Evolutionary conservation across 2,888 invertebrate species (phyloP), one percentile per base, ranked within the genome.

Genomic region (Trissolcus brochymenae): DNA sequence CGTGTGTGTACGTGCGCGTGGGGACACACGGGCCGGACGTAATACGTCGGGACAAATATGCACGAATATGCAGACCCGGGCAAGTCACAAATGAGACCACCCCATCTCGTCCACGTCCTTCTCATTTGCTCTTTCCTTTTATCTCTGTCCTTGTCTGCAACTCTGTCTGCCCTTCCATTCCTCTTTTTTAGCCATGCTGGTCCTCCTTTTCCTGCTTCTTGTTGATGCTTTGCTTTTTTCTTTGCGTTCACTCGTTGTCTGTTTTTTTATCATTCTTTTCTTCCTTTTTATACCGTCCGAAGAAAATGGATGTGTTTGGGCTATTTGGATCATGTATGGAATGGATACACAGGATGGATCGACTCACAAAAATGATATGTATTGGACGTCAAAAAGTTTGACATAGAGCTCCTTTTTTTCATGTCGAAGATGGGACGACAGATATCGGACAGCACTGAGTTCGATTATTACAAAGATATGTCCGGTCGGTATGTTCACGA

Each of bases 41-140:
- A 68, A 73, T 73, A 53, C 76, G 68, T 62, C 61, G 71, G 53
- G 68, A n/a, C n/a, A n/a, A 29, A 29, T 29, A 29, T 29, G 29
- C 29, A 68, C 76, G 71, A 78, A 78, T 75, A 75, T 67, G 75
- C 67, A 74, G 68, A 64, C 64, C 55, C 61, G 50, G 43, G 19
- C 19, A 35, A 78, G 71, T 78, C 74, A 64, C 67, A 78, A 75
- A 76, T 65, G 73, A 74, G 81, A 81, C 84, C 81, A 82, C 81
- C 83, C 81, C 76, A 76, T 82, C 78, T 81, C 80, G 77, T 46
- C 76, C 75, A 72, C 13, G 54, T 62, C 62, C 62, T 54, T 56
- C 70, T 65, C 73, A 53, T 65, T 61, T 57, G 67, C 62, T 67
- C 70, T 49, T 16, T n/a, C n/a, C 55, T 14, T 43, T n/a, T 41